Percentiles rank a stretch among this genome's conserved stretches.
Evolutionary conservation across 2,113 vertebrate genomes (phyloP).

Genomic region (Albula goreensis): DNA sequence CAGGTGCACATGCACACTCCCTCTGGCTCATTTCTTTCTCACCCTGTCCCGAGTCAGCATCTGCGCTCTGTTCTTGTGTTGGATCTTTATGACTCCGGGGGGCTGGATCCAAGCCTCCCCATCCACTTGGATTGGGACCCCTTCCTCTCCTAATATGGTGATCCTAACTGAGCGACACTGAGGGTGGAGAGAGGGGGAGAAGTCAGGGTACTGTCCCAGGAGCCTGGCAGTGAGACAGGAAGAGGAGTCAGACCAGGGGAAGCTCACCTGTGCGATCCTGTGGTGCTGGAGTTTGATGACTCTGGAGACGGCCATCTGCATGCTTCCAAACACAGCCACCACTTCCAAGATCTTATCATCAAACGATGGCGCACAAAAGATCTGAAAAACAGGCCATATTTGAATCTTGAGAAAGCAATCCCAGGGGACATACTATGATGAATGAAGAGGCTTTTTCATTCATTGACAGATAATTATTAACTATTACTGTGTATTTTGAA

Average conservation of each 20-base stretch:
- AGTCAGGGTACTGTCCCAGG: background rate
- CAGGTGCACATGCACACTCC: background rate
- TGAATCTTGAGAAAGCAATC: too few relatives aligned
- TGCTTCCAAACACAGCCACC: constrained; percentile 91
- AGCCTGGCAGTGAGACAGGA: background rate
- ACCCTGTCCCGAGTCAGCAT: constrained; percentile 96
- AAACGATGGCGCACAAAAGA: constrained; percentile 94
- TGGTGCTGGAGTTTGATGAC: constrained; percentile 97
- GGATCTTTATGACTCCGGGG: constrained; percentile 92
- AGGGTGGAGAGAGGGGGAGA: background rate
- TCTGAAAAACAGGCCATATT: constrained; percentile 65
- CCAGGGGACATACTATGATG: too few relatives aligned
- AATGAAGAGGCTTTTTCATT: too few relatives aligned
- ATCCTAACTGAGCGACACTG: constrained; percentile 95
- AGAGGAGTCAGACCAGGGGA: background rate
- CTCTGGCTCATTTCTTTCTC: constrained; percentile 48
- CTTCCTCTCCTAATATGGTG: constrained; percentile 94
- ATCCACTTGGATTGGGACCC: constrained; percentile 93
- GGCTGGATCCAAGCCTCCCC: constrained; percentile 97
- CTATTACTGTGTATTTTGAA: too few relatives aligned
- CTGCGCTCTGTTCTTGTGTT: constrained; percentile 96
- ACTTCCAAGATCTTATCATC: constrained; percentile 97
- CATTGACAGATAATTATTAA: too few relatives aligned
- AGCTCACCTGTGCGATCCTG: constrained; percentile 89
- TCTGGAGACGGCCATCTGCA: constrained; percentile 96